Conservation (phyloP, 2,113 vertebrate genomes). For the Spermophilus dauricus region DNA sequence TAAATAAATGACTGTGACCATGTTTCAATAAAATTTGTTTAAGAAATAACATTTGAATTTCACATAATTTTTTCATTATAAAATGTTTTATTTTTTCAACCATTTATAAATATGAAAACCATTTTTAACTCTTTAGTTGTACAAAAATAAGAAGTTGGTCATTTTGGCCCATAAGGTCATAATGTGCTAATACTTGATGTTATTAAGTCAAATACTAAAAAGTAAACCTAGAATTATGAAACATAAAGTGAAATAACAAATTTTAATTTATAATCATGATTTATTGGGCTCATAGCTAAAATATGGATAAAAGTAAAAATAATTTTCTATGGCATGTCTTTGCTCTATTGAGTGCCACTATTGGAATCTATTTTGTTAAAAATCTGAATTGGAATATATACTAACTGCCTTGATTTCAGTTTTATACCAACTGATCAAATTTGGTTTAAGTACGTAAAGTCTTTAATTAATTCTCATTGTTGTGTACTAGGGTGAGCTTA, state of each 20-base stretch:
- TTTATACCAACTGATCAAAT: slow-evolving; percentile 42
- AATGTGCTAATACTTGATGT: not conserved
- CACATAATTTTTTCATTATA: not conserved
- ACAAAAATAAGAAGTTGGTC: not conserved
- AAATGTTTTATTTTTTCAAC: slow-evolving; percentile 8
- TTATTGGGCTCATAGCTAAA: slow-evolving; percentile 10
- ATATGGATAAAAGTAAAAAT: not conserved
- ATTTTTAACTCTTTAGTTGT: not conserved
- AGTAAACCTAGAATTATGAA: not conserved
- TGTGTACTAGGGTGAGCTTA: not conserved
- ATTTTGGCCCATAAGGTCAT: not conserved
- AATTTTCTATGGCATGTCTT: not conserved
- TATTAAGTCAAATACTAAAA: slow-evolving; percentile 48
- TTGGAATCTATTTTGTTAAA: slow-evolving; percentile 62
- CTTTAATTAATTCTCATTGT: not conserved
- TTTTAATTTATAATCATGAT: slow-evolving; percentile 59
- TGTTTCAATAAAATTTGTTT: not conserved
- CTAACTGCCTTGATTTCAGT: not conserved
- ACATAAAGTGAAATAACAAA: not conserved
- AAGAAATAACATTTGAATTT: slow-evolving; percentile 25
- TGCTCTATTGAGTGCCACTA: not conserved
- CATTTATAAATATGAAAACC: not conserved
- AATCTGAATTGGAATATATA: slow-evolving; percentile 56
- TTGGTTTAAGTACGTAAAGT: slow-evolving; percentile 11
- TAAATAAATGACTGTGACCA: not conserved